Evolutionary conservation across 2,113 vertebrate genomes (phyloP).

Genomic region (Climacteris rufus): DNA sequence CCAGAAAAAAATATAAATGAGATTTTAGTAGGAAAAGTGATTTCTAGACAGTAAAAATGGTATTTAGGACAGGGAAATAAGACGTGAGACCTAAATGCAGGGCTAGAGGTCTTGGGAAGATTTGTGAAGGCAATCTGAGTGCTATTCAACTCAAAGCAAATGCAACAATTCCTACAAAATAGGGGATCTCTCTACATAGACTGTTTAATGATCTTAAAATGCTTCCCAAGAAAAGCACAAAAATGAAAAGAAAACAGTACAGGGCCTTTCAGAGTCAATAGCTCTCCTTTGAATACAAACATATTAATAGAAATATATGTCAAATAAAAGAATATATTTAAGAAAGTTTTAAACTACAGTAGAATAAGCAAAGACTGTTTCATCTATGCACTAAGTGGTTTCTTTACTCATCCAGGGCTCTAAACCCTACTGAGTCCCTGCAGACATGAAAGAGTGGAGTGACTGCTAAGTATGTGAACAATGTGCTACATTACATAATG

Average conservation of each 20-base stretch:
- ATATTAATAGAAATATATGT: background rate
- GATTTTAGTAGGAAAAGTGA: background rate
- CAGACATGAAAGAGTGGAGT: background rate
- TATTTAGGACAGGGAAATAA: background rate
- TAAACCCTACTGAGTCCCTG: background rate
- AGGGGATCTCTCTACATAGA: background rate
- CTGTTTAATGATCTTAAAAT: background rate
- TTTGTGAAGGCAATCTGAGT: background rate
- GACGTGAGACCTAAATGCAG: background rate
- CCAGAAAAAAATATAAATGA: background rate
- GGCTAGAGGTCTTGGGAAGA: background rate
- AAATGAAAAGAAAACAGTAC: background rate
- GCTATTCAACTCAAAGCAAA: background rate
- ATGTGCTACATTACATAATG: background rate
- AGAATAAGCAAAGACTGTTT: background rate
- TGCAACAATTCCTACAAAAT: background rate
- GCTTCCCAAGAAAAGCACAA: background rate
- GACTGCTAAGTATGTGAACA: background rate
- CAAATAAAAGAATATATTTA: background rate
- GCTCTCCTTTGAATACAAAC: background rate
- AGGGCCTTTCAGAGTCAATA: background rate
- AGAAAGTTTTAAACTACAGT: background rate
- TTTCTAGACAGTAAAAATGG: background rate
- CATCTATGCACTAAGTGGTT: background rate
- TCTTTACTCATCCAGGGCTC: background rate